Base-by-base conservation (phyloP, 2,888 invertebrate genomes). In the Sclerodermus sp. region DNA sequence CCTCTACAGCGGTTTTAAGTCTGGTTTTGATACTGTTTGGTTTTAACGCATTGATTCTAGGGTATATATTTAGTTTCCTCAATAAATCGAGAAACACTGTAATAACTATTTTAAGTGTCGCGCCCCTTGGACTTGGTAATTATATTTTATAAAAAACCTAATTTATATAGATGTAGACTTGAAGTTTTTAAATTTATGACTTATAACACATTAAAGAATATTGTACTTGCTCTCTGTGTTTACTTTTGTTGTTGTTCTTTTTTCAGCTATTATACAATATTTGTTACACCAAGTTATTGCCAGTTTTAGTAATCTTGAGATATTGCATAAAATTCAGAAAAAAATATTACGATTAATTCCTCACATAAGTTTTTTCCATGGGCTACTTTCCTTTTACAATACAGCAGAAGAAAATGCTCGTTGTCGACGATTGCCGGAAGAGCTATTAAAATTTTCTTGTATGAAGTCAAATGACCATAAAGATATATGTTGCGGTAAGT, bases 1-100 rank as follows among this genome's bases (percentile, higher is more conserved):
- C 42, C 41, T 32, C 71, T 73, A 17, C 60, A 76, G 73, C 60
- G 37, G 66, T 63, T 0, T 83, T 91, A 1, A 68, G 93, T 32
- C 79, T 91, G 17, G 79, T 91, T 44, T 89, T 89, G 67, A 64
- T 94, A 5, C 65, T 89, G 9, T 74, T 90, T 42, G 95, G 90
- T 71, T 77, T 87, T 43, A 81, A 86, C 45, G 82, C 88, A 17
- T 49, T 77, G 29, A 64, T 76, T 6, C 36, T 77, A 15, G 60
- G 62, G 9, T 77, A 77, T 38, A 57, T 72, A 37, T 61, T 70
- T 15, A 77, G 71, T 42, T 77, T 77, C 48, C 39, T 62, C 29
- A 70, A 68, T 43, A 74, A 71, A 47, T 66, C 71, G 14, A 62
- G 57, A 8, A 73, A 56, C 42, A 57, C 68, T n/a, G 47, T 70